Evolutionary conservation across 1,140 invertebrate genomes (phyloP).

Genomic region (Dendrolimus punctatus): DNA sequence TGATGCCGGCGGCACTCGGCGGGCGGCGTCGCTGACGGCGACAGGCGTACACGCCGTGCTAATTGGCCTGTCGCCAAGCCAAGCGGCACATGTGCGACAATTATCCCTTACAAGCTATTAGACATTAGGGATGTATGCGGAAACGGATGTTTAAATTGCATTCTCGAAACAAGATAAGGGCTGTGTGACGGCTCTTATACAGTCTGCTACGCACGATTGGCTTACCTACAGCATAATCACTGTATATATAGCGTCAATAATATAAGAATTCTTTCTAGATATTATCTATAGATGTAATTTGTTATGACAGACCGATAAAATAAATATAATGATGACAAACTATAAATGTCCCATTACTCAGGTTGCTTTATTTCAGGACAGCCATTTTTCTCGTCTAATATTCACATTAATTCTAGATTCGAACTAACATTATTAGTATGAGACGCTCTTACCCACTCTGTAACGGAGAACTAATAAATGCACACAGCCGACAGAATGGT

Average conservation of each 20-base stretch:
- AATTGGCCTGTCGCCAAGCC: conserved; percentile 65
- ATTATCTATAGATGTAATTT: too few relatives aligned
- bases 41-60: conserved; percentile 44
- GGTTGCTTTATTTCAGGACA: too few relatives aligned
- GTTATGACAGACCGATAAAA: too few relatives aligned
- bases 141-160: conserved; percentile 70
- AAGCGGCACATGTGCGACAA: conserved; percentile 61
- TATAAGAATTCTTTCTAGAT: too few relatives aligned
- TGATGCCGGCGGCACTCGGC: conserved; percentile 16
- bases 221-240: too few relatives aligned
- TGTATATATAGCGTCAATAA: too few relatives aligned
- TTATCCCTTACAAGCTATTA: conserved; percentile 66
- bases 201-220: neutral
- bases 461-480: too few relatives aligned
- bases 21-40: conserved; percentile 32
- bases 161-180: conserved; percentile 45
- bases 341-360: too few relatives aligned
- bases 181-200: conserved; percentile 1
- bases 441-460: too few relatives aligned
- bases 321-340: too few relatives aligned
- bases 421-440: neutral
- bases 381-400: conserved; percentile 1
- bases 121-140: conserved; percentile 47
- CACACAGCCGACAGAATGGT: too few relatives aligned
- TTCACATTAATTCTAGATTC: neutral